Evolutionary conservation across 2,888 invertebrate species (phyloP).

Genomic region (Drosophila anomalata): DNA sequence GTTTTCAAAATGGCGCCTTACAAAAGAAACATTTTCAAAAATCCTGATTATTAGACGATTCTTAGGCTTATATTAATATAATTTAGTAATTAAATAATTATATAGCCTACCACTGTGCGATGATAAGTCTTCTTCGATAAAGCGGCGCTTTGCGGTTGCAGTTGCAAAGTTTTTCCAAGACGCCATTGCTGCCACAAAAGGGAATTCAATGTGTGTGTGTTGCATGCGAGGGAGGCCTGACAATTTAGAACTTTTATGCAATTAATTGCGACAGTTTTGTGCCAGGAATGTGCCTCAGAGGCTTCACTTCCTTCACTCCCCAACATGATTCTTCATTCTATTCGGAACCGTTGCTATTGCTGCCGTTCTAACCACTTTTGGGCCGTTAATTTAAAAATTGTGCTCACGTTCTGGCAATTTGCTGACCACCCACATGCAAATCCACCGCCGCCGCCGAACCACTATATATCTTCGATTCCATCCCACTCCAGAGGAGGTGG

Average conservation of each 20-base stretch:
- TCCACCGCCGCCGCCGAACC: constrained; percentile 35
- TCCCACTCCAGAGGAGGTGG: constrained; percentile 8
- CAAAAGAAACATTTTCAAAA: neutral
- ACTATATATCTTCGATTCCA: constrained; percentile 25
- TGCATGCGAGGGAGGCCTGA: constrained; percentile 37
- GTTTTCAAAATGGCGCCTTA: neutral
- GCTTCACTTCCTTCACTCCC: neutral
- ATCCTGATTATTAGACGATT: neutral
- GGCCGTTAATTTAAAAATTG: constrained; percentile 78
- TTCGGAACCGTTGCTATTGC: constrained; percentile 44
- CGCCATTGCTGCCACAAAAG: constrained; percentile 33
- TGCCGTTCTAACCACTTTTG: constrained; percentile 69
- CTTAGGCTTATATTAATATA: neutral
- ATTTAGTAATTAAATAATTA: neutral
- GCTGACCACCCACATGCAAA: constrained; percentile 78
- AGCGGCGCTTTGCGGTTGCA: constrained; percentile 45
- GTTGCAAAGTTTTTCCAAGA: constrained; percentile 63
- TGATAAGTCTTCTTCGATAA: constrained; percentile 48
- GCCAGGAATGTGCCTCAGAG: constrained; percentile 60
- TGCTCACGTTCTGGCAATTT: constrained; percentile 80
- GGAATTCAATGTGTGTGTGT: neutral
- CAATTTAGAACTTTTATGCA: constrained; percentile 77
- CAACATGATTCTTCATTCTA: neutral
- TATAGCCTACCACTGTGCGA: constrained; percentile 22
- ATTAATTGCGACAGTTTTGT: constrained; percentile 77